Base-by-base conservation (phyloP, 2,113 vertebrate species). In the Erpornis zantholeuca region DNA sequence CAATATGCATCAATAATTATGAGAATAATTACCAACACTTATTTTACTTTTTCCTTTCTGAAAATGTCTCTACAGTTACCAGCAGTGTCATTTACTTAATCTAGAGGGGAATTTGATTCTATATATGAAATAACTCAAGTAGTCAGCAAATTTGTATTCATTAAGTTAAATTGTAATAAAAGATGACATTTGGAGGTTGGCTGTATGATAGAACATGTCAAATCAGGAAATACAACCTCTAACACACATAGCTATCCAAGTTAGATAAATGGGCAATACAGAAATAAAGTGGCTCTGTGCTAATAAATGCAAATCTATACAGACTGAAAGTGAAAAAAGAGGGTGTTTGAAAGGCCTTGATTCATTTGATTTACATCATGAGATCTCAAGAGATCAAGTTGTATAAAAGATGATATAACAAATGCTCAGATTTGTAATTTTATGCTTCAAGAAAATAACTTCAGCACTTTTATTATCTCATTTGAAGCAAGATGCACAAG, bases 111-210 rank as follows among this genome's bases (percentile, higher is more conserved):
- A 86, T 42, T 78, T 63, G 31, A 29, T 88, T 88, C 13, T 57
- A 0, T 61, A 42, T 16, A 13, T 0, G 0, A 73, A 52, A 8
- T 35, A 38, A 36, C 36, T 63, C 27, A 61, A 36, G 3, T 11
- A 65, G 49, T 40, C 49, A 61, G 40, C 23, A 76, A 69, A 72
- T 47, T 21, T 50, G 15, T n/a, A 38, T 50, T 72, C 20, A 24
- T 40, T 56, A 27, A 56, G 52, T 50, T 71, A 88, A 29, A 18
- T 76, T 86, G 60, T 59, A 60, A 4, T 72, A 38, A 36, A 66
- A 91, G 71, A 68, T 60, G 1, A 17, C 18, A 17, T 65, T 63
- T 76, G 78, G 19, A 79, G 57, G 21, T 73, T 86, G 76, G 16
- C 40, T 88, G 12, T 40, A 3, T 63, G 42, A 16, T 9, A 33